phyloP scores from a whole-genome alignment of 2,797 vertebrate genomes.

The Sebastes steindachneri region DNA sequence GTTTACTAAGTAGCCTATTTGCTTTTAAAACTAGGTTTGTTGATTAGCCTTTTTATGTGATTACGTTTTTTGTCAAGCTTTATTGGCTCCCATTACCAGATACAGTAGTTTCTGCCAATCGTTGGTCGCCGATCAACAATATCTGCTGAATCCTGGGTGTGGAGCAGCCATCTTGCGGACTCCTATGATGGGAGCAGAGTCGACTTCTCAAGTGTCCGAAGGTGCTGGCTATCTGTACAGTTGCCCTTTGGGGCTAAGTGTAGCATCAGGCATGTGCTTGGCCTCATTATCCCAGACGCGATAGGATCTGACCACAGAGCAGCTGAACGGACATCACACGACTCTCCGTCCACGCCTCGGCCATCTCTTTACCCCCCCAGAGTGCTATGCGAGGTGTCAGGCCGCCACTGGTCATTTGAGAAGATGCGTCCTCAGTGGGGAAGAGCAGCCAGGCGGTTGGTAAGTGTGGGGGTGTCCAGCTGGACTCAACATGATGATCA shows the following conservation, averaged over 20 bases:
- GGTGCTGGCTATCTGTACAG: not conserved
- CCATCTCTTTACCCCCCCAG: constrained; percentile 7
- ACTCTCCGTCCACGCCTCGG: constrained; percentile 11
- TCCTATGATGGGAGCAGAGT: not conserved
- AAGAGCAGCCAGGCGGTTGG: constrained; percentile 7
- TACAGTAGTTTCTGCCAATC: not conserved
- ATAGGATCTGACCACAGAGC: constrained; percentile 41
- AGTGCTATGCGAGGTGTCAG: constrained; percentile 34
- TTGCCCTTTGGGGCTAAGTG: constrained; percentile 28
- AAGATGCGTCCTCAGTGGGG: constrained; percentile 21
- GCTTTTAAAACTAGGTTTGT: not conserved
- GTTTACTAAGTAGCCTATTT: not conserved
- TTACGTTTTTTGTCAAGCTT: not conserved
- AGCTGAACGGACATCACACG: constrained; percentile 35
- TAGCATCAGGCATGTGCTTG: constrained; percentile 66
- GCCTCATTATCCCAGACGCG: constrained; percentile 50
- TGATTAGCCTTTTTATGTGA: too few relatives aligned
- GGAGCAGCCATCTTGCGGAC: not conserved
- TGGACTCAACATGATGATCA: constrained; percentile 39
- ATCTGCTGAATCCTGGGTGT: not conserved
- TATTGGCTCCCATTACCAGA: not conserved
- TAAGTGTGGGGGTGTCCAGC: constrained; percentile 15
- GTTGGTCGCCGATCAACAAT: not conserved
- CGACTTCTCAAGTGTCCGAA: not conserved
- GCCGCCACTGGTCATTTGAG: constrained; percentile 27